Evolutionary conservation across 2,888 invertebrate genomes (phyloP).

Genomic region (Lepidocyrtinus sp.): DNA sequence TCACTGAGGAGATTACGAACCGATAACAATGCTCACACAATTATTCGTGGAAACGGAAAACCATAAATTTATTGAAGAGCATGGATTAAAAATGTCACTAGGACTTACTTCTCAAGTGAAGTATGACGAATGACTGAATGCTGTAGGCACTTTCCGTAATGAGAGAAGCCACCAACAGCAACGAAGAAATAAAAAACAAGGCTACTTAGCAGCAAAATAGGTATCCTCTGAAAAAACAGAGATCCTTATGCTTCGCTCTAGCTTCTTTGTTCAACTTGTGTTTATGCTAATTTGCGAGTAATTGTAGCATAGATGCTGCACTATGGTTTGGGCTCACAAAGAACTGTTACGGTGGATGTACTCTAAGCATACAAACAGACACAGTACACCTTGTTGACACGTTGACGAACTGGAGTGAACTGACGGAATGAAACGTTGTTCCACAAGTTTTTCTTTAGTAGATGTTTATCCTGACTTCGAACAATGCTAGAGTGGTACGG

Average conservation of each 20-base stretch:
- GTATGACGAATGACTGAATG: neutral
- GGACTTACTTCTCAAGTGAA: neutral
- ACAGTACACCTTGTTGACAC: constrained; percentile 20
- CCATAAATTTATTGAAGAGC: neutral
- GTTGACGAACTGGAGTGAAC: constrained; percentile 19
- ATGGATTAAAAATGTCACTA: neutral
- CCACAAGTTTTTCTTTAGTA: constrained; percentile 27
- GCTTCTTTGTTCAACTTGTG: neutral
- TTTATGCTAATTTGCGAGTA: constrained; percentile 12
- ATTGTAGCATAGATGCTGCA: constrained; percentile 9
- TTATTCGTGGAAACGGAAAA: too few relatives aligned
- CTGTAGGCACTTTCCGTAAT: neutral
- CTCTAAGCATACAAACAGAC: neutral
- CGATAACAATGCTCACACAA: too few relatives aligned
- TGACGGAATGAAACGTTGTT: constrained; percentile 3
- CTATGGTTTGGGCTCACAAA: neutral
- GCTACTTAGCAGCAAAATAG: too few relatives aligned
- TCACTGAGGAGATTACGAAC: too few relatives aligned
- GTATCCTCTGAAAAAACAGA: neutral
- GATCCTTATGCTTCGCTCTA: neutral
- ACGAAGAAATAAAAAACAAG: neutral
- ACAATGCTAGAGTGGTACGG: neutral
- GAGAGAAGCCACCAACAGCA: too few relatives aligned
- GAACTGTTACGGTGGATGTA: neutral
- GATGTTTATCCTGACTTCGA: too few relatives aligned